These are phyloP conservation scores for Leptobrachium leishanense DNA, from an alignment of 2,113 vertebrate genomes.

Conservation along the genomic window DNA sequence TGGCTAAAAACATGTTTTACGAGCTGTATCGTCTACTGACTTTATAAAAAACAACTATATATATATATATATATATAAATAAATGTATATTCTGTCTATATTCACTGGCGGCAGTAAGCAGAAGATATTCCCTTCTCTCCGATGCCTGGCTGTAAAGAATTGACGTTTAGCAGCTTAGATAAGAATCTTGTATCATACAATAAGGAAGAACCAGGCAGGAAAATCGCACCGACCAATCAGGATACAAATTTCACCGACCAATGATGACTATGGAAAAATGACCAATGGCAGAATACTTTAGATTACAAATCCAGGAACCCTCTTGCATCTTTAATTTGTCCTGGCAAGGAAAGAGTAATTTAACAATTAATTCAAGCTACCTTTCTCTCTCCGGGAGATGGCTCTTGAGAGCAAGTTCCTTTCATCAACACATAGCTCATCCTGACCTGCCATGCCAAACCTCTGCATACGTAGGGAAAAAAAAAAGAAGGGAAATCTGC, in stretches of 20 bases:
- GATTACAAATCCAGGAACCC: constrained; percentile 22
- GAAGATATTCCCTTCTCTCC: not conserved
- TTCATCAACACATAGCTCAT: constrained; percentile 51
- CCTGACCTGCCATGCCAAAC: constrained; percentile 10
- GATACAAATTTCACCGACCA: constrained; percentile 1
- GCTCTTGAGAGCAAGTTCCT: constrained; percentile 54
- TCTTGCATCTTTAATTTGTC: constrained; percentile 12
- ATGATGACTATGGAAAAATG: not conserved
- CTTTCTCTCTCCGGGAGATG: constrained; percentile 54
- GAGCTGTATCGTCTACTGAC: no score
- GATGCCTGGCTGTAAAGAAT: not conserved
- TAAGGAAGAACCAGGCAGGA: constrained; percentile 41
- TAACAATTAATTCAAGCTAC: constrained; percentile 37
- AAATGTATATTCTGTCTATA: no score
- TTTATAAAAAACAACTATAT: no score
- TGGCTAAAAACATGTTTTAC: no score
- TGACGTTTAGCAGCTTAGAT: not conserved
- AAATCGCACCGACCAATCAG: constrained; percentile 26
- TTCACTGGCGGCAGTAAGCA: not conserved
- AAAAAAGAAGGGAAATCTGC: not conserved
- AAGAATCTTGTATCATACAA: not conserved
- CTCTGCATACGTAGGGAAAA: constrained; percentile 23
- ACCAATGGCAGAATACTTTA: constrained; percentile 8
- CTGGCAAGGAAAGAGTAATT: constrained; percentile 39
- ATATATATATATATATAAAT: no score